These are phyloP conservation scores for Apodemia mormo DNA, from an alignment of 2,888 invertebrate genomes.

Conservation along the genomic window DNA sequence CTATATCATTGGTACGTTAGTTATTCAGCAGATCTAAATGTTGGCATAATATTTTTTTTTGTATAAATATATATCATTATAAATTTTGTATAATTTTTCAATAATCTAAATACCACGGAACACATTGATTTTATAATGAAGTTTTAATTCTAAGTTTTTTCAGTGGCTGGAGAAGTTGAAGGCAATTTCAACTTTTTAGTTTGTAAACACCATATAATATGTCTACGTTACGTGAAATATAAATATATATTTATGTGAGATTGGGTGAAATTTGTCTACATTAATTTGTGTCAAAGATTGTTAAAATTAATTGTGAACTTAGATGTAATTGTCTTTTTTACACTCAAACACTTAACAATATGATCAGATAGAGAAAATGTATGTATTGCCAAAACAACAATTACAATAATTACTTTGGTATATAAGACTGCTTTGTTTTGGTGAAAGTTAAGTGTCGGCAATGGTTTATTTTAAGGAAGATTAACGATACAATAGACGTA, in stretches of 20 bases:
- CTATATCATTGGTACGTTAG: no score
- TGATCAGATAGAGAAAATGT: not conserved
- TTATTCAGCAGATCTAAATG: no score
- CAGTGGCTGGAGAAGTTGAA: no score
- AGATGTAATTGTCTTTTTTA: not conserved
- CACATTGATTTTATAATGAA: no score
- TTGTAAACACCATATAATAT: no score
- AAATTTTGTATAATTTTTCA: no score
- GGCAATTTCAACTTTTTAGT: no score
- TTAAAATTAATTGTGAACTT: not conserved
- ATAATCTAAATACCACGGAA: no score
- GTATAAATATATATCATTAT: no score
- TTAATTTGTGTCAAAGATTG: not conserved
- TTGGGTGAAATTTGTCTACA: not conserved
- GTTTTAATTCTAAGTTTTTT: no score
- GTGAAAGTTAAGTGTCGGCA: constrained; percentile 15
- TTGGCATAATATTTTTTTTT: no score
- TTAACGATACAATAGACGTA: constrained; percentile 35
- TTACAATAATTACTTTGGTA: constrained; percentile 1
- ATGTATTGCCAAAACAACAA: constrained; percentile 1
- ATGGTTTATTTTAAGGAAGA: not conserved
- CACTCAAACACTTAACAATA: not conserved
- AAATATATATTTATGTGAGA: not conserved
- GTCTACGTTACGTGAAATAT: no score
- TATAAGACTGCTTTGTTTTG: constrained; percentile 20